Base-by-base conservation (phyloP, 2,797 vertebrate genomes). In the Glossophaga mutica region DNA sequence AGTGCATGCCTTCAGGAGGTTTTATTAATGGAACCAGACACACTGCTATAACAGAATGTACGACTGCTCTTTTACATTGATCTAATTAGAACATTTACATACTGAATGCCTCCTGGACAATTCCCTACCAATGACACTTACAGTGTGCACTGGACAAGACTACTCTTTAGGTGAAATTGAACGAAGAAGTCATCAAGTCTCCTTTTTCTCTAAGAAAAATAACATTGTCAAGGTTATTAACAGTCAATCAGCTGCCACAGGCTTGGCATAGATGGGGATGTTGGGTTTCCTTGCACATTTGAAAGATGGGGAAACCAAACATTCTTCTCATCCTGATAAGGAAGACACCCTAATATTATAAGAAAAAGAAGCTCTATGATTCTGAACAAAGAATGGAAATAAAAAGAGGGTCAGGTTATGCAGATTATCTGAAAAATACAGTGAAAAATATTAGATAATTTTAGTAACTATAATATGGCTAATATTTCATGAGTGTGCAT, bases 71-170 rank as follows among this genome's bases (percentile, higher is more conserved):
- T 96, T 97, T 97, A 97, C 97, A 98, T 97, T 97, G 97, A 98
- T 98, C 97, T 98, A 98, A 98, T 98, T 98, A 98, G 97, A 97
- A 95, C 96, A 98, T 98, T 98, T 97, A 97, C 97, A 98, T 97
- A 98, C 95, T 87, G 96, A 97, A 98, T 98, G 97, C 97, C 97
- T 98, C 96, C 96, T 98, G 97, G 97, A 97, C 97, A 97, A 97
- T 97, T 98, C 97, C 65, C 95, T 96, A 97, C 96, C 97, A 97
- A 94, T 97, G 97, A 97, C 97, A 97, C 97, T 97, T 94, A 96
- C 89, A 46, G 94, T 81, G 85, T 96, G 91, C 91, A 94, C 87
- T 6, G 65, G 84, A 90, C 96, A 97, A 90, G 94, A 94, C 96
- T 96, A 88, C 77, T 97, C 90, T 97, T 96, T 62, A 96, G 97